phyloP scores from a whole-genome alignment of 2,797 vertebrate genomes.

The Scolopax bukidnonensis region DNA sequence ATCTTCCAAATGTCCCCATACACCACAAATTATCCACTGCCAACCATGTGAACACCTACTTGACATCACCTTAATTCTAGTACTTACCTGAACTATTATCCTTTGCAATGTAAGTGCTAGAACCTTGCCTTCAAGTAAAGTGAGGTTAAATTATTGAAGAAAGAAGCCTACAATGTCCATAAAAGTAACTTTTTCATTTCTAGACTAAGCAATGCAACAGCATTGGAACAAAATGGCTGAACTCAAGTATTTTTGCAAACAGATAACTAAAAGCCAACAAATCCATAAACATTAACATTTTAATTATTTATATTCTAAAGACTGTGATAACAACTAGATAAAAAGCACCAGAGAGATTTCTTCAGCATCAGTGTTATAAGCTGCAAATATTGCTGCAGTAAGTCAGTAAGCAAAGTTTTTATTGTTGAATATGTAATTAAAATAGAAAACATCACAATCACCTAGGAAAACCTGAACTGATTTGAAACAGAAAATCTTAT shows the following conservation, averaged over 20 bases:
- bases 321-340: not conserved
- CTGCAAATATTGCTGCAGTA: not conserved
- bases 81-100: not conserved
- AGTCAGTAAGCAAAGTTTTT: not conserved
- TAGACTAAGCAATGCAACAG: not conserved
- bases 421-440: not conserved
- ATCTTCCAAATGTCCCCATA: not conserved
- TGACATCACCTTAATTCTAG: not conserved
- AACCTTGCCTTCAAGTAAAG: not conserved
- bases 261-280: not conserved
- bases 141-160: not conserved
- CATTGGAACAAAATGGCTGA: not conserved
- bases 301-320: not conserved
- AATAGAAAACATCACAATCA: not conserved
- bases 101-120: not conserved
- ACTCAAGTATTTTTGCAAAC: not conserved
- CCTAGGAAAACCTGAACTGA: not conserved
- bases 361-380: not conserved
- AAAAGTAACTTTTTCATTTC: not conserved
- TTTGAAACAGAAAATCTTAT: not conserved
- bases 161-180: not conserved
- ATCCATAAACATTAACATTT: constrained; percentile 1
- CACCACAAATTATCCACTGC: not conserved
- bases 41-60: not conserved
- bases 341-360: not conserved